Percentiles rank a stretch among this genome's conserved stretches.
These are phyloP conservation scores for Hippolais icterina DNA, from an alignment of 2,113 vertebrate genomes.

Conservation along the genomic window DNA sequence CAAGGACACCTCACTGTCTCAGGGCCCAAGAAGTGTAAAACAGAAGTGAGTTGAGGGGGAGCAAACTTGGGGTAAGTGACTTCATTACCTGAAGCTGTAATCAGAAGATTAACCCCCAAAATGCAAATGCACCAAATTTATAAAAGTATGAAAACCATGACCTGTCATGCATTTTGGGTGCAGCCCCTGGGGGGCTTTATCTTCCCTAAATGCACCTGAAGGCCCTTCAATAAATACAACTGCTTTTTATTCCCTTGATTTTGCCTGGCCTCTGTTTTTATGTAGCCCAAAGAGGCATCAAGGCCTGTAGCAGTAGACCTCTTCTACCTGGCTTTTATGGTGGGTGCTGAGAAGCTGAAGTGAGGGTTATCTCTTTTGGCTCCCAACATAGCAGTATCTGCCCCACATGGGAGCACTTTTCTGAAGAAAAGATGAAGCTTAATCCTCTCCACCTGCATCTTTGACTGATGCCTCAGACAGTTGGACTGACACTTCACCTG, in stretches of 20 bases:
- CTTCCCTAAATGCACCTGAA: no score
- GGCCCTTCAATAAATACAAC: fast-evolving
- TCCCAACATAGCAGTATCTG: neutral
- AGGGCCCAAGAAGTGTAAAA: fast-evolving
- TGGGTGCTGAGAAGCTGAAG: neutral
- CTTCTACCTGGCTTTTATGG: neutral
- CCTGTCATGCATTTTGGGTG: neutral
- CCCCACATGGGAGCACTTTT: neutral
- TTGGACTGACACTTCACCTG: fast-evolving
- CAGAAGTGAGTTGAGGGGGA: neutral
- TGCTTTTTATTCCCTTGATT: neutral
- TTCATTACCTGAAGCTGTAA: neutral
- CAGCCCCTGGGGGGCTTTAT: fast-evolving
- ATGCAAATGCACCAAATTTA: neutral
- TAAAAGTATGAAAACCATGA: neutral
- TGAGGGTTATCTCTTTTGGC: neutral
- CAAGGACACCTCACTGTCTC: neutral
- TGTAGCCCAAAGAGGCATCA: neutral
- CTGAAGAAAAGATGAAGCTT: neutral
- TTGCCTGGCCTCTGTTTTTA: neutral
- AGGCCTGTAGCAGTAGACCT: neutral
- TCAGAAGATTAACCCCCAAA: neutral
- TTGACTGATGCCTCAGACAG: neutral
- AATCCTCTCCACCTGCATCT: neutral
- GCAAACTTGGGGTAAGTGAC: neutral